phyloP scores from a whole-genome alignment of 2,113 vertebrate genomes.

The Malurus cyaneus region DNA sequence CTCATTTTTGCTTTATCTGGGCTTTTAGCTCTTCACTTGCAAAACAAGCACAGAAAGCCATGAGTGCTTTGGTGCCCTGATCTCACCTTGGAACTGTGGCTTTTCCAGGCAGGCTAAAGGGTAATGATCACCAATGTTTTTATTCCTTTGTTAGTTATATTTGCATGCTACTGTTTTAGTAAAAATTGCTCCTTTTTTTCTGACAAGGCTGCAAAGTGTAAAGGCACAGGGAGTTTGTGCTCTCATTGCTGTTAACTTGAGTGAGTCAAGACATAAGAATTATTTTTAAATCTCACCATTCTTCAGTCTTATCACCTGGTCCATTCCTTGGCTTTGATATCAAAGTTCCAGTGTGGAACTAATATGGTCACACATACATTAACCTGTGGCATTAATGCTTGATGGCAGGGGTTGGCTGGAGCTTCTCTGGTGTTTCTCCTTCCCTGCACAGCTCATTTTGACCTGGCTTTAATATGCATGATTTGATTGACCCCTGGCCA shows the following conservation, averaged over 20 bases:
- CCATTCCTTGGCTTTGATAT: not conserved
- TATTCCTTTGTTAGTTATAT: not conserved
- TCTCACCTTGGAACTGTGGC: not conserved
- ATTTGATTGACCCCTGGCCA: not conserved
- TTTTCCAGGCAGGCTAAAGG: not conserved
- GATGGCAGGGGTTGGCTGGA: not conserved
- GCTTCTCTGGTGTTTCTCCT: not conserved
- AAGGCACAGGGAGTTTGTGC: not conserved
- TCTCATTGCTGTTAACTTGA: not conserved
- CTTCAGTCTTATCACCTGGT: not conserved
- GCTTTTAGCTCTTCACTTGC: not conserved
- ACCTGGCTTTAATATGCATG: not conserved
- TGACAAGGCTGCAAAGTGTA: not conserved
- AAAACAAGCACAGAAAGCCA: not conserved
- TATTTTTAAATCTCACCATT: not conserved
- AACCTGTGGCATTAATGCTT: not conserved
- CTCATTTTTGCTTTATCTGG: not conserved
- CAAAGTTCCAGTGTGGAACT: not conserved
- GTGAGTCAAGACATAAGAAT: not conserved
- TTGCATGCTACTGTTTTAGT: not conserved
- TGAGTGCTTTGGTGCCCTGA: not conserved
- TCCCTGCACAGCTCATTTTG: not conserved
- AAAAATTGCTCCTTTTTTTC: not conserved
- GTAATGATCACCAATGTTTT: not conserved
- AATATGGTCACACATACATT: not conserved